Base-by-base conservation (phyloP, 2,113 vertebrate genomes). In the Lepisosteus oculatus region DNA sequence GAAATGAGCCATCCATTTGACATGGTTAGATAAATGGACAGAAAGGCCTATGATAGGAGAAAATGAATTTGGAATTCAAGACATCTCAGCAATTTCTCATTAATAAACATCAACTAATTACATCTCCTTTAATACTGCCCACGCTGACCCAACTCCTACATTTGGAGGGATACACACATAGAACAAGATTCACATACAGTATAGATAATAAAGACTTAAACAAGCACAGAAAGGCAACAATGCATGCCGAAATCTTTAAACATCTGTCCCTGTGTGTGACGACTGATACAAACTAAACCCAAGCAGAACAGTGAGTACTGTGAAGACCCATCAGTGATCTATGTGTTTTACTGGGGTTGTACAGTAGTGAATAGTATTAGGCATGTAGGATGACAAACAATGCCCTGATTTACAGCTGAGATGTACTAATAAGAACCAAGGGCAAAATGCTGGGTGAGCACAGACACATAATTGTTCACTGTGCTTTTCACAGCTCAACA, bases 41-140 rank as follows among this genome's bases (percentile, higher is more conserved):
- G 29, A 29, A 29, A 29, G 29, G 29, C 2, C 29, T 29, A 29
- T 29, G 29, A 29, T 29, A 29, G 29, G 29, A 29, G 64, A 61
- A 80, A 78, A 79, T 81, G 78, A 65, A 74, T 71, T 61, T 68
- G 84, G 85, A 82, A 88, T 87, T 68, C 81, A 6, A 80, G 72
- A 77, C 77, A 86, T 83, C 78, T 77, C 72, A 76, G 79, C 62
- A 76, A 78, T 79, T 70, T 70, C 72, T 66, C 79, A 82, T 85
- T 80, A 85, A 72, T 82, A 81, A 78, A 72, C 54, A 78, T 76
- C 45, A 63, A 67, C 79, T 59, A 65, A 81, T 78, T 42, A 71
- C 68, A 67, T 70, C 78, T 71, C 57, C 68, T 43, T 61, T 42
- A 61, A 62, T 75, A 75, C 44, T 61, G 69, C 8, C 70, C 62